Percentiles rank a stretch among this genome's conserved stretches.
Conservation (phyloP, 2,888 invertebrate species). For the Entomobrya multifasciata region DNA sequence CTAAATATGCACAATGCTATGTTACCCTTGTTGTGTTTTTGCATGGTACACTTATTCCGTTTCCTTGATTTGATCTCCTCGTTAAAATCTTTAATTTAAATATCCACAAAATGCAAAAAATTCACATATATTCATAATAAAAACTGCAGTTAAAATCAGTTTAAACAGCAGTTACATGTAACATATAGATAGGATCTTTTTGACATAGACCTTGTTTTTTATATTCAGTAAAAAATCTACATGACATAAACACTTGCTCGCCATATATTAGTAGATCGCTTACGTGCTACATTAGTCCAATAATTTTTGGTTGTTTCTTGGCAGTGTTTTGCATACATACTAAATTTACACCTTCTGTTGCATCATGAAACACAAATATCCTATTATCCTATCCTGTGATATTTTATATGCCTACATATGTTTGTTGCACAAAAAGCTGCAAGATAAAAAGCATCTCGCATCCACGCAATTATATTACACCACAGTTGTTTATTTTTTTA, state of each 20-base stretch:
- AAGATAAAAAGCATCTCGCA: not conserved
- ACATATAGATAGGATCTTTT: not conserved
- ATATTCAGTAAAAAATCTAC: not conserved
- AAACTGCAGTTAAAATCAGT: too few species aligned
- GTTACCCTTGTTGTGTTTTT: too few species aligned
- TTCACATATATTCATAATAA: too few species aligned
- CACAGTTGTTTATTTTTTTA: too few species aligned
- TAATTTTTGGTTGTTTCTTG: constrained; percentile 12
- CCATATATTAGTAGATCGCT: not conserved
- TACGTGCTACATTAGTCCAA: not conserved
- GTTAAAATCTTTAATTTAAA: too few species aligned
- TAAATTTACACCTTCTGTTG: constrained; percentile 4
- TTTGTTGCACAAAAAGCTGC: not conserved
- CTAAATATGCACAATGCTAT: not conserved
- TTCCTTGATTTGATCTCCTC: too few species aligned
- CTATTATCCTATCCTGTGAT: not conserved
- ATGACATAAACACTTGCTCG: not conserved
- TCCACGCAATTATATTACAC: too few species aligned
- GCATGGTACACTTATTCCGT: not conserved
- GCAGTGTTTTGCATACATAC: not conserved
- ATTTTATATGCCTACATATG: not conserved
- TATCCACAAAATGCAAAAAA: too few species aligned
- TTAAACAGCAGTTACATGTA: too few species aligned
- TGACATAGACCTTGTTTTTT: constrained; percentile 26
- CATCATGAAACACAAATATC: not conserved